Base-by-base conservation (phyloP, 2,888 invertebrate species). In the Uloborus plumipes region DNA sequence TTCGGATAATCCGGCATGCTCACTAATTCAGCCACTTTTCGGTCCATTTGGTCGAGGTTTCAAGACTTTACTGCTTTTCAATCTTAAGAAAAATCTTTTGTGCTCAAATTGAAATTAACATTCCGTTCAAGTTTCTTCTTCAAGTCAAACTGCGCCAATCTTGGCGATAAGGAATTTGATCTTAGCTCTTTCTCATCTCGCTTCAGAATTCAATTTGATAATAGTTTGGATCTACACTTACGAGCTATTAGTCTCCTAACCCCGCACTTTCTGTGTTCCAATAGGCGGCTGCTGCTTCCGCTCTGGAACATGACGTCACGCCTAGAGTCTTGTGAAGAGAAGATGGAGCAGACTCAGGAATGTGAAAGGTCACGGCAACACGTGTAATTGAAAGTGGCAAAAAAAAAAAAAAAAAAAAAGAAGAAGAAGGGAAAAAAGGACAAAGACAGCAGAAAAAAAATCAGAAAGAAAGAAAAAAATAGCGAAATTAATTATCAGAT, bases 211-310 rank as follows among this genome's bases (percentile, higher is more conserved):
- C 70, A 80, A 80, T 80, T 80, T 70, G 70, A 80, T 80, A 80
- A 80, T 80, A 62, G 74, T 58, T 39, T 70, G 58, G 71, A 78
- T 80, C 67, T 80, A 80, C 74, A 80, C 74, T 80, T 80, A 74
- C 74, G 49, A 69, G 11, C 70, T 47, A 80, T 80, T 74, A 74
- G 59, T 74, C 62, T 80, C 11, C 72, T 73, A 67, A 67, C 79
- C 79, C 79, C 80, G 80, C 80, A 80, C 74, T 80, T 74, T 80
- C 69, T 65, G 70, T 64, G 50, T 58, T 39, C 80, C 80, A 80
- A 80, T 80, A 70, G 62, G 74, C 74, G 80, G 47, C 69, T 64
- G 74, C 69, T 18, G 26, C 64, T 80, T 80, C 80, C 80, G 80
- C 39, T 70, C 70, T 77, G 22, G 13, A 4, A n/a, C 15, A 64